These are phyloP conservation scores for Euplagia quadripunctaria DNA, from an alignment of 2,888 invertebrate genomes.

Conservation along the genomic window DNA sequence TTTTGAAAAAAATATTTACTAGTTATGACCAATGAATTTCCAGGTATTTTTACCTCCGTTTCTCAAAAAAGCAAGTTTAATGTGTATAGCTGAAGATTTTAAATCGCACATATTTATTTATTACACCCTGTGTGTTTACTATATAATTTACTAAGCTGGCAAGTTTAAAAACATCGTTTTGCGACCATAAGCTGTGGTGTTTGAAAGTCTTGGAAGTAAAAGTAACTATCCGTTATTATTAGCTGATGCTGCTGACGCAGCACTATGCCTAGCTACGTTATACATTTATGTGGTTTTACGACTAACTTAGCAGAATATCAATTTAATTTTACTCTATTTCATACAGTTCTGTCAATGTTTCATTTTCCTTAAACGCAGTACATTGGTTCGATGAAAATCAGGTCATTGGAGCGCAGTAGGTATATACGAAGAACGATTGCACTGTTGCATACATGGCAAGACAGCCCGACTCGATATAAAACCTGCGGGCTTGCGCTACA, in stretches of 20 bases:
- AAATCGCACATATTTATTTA: too few species aligned
- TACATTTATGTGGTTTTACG: background rate
- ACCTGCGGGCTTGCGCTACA: conserved; percentile 50
- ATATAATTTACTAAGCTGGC: background rate
- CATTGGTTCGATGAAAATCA: conserved; percentile 7
- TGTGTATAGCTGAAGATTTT: too few species aligned
- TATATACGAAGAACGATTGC: conserved; percentile 23
- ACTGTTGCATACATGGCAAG: conserved; percentile 51
- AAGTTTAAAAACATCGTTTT: background rate
- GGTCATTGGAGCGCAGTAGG: conserved; percentile 49
- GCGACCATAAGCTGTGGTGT: background rate
- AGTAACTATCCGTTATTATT: too few species aligned
- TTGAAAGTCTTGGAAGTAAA: background rate
- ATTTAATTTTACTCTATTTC: too few species aligned
- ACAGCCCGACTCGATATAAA: conserved; percentile 40
- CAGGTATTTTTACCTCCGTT: too few species aligned
- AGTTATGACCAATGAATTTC: too few species aligned
- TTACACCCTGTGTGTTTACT: background rate
- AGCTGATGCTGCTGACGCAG: background rate
- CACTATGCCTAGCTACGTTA: background rate
- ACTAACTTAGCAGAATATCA: background rate
- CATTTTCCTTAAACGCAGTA: conserved; percentile 3
- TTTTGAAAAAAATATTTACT: too few species aligned
- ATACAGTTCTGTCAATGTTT: background rate
- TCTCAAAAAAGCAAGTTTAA: too few species aligned